Evolutionary conservation across 2,888 invertebrate genomes (phyloP).

Genomic region (Tanytarsus gracilentus): DNA sequence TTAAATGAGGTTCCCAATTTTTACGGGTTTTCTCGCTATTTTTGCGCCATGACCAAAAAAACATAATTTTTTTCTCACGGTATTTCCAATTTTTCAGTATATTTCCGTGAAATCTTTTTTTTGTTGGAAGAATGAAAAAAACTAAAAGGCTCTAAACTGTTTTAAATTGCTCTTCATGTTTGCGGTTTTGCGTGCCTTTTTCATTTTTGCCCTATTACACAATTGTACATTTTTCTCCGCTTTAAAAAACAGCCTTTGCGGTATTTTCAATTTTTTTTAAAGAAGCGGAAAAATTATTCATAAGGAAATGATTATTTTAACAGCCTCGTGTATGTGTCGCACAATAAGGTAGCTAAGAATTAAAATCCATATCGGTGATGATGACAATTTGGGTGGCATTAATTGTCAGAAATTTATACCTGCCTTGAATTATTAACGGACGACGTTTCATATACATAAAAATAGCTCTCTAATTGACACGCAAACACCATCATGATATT

Average conservation of each 20-base stretch:
- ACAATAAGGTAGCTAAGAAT: too few species aligned
- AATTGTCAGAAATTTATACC: background rate
- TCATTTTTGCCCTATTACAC: too few species aligned
- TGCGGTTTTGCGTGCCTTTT: constrained; percentile 16
- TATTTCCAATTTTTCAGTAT: background rate
- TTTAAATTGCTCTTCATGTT: constrained; percentile 11
- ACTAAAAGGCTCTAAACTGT: constrained; percentile 9
- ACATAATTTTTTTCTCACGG: background rate
- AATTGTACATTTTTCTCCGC: too few species aligned
- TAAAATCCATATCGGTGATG: too few species aligned
- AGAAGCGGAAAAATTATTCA: background rate
- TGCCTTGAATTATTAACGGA: background rate
- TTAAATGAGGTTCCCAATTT: too few species aligned
- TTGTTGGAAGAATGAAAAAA: background rate
- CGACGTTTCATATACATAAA: too few species aligned
- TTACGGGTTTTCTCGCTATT: background rate
- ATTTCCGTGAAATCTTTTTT: constrained; percentile 1
- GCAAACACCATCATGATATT: constrained; percentile 10
- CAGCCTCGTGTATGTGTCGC: constrained; percentile 1
- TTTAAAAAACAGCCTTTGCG: constrained; percentile 5
- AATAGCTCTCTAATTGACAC: background rate
- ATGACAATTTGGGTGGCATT: constrained; percentile 11
- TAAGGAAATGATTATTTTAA: too few species aligned
- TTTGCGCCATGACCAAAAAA: background rate
- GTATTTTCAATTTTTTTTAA: constrained; percentile 9